phyloP scores from a whole-genome alignment of 2,113 vertebrate genomes.

The Cichladusa arquata region DNA sequence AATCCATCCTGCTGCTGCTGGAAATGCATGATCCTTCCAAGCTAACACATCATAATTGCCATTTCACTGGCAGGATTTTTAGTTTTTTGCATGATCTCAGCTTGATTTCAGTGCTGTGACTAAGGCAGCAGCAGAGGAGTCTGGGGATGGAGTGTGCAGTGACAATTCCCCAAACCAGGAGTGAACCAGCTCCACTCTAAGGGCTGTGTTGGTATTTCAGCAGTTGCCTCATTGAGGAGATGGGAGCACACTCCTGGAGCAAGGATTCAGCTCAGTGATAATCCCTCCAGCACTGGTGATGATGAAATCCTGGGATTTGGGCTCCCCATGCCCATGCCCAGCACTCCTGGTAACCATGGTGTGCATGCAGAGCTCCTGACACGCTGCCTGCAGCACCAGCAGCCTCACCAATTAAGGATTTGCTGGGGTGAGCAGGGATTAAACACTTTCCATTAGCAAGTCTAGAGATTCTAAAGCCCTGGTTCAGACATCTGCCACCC shows the following conservation, averaged over 20 bases:
- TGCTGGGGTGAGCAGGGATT: background rate
- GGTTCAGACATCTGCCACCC: constrained; percentile 28
- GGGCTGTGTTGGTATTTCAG: background rate
- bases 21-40: background rate
- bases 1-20: background rate
- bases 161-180: background rate
- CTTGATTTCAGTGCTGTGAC: background rate
- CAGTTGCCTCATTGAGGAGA: background rate
- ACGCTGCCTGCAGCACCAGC: background rate
- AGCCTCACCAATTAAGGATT: constrained; percentile 28
- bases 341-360: constrained; percentile 2
- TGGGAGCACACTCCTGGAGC: background rate
- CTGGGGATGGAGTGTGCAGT: accelerated
- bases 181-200: background rate
- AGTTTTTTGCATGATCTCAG: background rate
- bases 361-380: background rate
- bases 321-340: background rate
- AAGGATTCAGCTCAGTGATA: background rate
- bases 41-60: background rate
- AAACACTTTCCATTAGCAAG: constrained; percentile 56
- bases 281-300: background rate
- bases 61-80: background rate
- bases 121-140: background rate
- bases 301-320: background rate
- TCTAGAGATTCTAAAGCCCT: constrained; percentile 24